phyloP scores from a whole-genome alignment of 2,888 invertebrate genomes.

The Volucella inflata region DNA sequence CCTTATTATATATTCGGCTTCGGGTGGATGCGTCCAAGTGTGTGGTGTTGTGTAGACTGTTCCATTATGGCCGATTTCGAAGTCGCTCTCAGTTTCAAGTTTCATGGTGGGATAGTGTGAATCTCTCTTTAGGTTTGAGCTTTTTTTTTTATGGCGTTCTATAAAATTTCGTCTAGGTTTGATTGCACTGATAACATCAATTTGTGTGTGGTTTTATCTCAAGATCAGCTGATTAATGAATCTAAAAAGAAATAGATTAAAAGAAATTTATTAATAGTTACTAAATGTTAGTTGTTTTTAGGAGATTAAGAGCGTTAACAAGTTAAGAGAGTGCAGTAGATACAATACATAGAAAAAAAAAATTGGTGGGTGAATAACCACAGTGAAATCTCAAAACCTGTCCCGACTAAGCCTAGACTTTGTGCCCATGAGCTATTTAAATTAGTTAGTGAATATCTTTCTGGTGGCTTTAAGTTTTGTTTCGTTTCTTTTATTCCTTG shows the following conservation, averaged over 20 bases:
- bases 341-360: too few species aligned
- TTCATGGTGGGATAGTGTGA: constrained; percentile 32
- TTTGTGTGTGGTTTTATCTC: constrained; percentile 11
- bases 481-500: too few species aligned
- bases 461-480: too few species aligned
- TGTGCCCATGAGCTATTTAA: too few species aligned
- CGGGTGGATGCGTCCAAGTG: constrained; percentile 49
- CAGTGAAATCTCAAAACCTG: neutral
- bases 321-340: constrained; percentile 1
- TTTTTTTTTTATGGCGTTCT: constrained; percentile 32
- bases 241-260: constrained; percentile 28
- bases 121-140: constrained; percentile 4
- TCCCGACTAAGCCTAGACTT: neutral
- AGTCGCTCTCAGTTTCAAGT: constrained; percentile 16
- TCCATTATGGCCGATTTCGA: constrained; percentile 49
- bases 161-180: constrained; percentile 8
- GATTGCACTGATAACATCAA: constrained; percentile 46
- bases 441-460: too few species aligned
- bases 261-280: neutral
- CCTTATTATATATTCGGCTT: constrained; percentile 68
- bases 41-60: constrained; percentile 76
- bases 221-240: constrained; percentile 25
- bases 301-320: neutral
- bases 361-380: too few species aligned
- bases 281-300: constrained; percentile 7